Base-by-base conservation (phyloP, 2,888 invertebrate genomes). In the Drosophila leonis region DNA sequence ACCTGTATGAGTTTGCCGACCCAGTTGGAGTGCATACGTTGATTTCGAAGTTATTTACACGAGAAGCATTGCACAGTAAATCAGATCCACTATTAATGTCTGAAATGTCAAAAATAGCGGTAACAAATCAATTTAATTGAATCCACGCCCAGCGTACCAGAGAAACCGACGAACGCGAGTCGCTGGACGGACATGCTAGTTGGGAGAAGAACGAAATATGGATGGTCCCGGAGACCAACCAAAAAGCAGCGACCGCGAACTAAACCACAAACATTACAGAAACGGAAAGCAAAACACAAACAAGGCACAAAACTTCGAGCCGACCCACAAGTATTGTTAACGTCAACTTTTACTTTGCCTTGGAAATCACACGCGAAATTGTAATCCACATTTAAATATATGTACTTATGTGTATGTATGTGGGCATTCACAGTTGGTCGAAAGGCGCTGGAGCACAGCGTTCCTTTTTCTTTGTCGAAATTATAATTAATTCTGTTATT, bases 81-180 rank as follows among this genome's bases (percentile, higher is more conserved):
- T 88, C 86, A 84, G 71, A 57, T 46, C 49, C 67, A 72, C 77
- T 78, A 85, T 85, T 77, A 79, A 83, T 65, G 87, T 85, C 85
- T 57, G 48, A 77, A 84, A 84, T 87, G 85, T 88, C 83, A 86
- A 80, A 73, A 86, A 61, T 78, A 67, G 72, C 74, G 82, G 80
- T 70, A 75, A 85, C 90, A 87, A 87, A 87, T 87, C 90, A 87
- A 67, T 82, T 79, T 88, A 88, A 87, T 90, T 87, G 83, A 78
- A 80, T 86, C 66, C 65, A 82, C 86, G 90, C 88, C 88, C 86
- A 81, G 66, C 78, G 49, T 60, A 76, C 78, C 69, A 66, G 65
- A 72, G 65, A 75, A 56, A 48, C 65, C 69, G 77, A 62, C 76
- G 66, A 57, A 27, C 67, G 55, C 59, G 56, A 39, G 46, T 42